Evolutionary conservation across 2,888 invertebrate species (phyloP).

Genomic region (Rhyacophila evoluta): DNA sequence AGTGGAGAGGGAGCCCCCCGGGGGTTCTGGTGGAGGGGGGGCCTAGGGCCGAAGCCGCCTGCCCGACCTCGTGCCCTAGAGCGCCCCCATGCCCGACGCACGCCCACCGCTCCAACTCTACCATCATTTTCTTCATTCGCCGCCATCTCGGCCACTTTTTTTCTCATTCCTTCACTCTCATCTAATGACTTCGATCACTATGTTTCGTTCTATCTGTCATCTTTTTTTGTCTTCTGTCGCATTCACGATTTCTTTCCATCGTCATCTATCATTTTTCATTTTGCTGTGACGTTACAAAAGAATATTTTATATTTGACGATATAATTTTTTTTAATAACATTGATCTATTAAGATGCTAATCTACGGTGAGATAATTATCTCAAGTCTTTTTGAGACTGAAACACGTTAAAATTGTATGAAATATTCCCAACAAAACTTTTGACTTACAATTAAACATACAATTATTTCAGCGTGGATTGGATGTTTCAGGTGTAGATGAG

Average conservation of each 20-base stretch:
- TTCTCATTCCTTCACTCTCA: slow-evolving; percentile 13
- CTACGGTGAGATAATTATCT: too few species aligned
- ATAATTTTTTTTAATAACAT: neutral
- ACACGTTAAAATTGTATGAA: too few species aligned
- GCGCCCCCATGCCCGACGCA: slow-evolving; percentile 59
- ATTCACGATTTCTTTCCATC: too few species aligned
- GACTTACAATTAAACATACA: too few species aligned
- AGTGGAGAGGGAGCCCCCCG: slow-evolving; percentile 70
- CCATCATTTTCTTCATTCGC: neutral
- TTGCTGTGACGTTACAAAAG: too few species aligned
- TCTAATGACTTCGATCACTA: neutral
- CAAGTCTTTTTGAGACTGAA: too few species aligned
- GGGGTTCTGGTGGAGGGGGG: slow-evolving; percentile 57
- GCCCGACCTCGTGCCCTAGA: slow-evolving; percentile 73
- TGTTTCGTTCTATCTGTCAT: neutral
- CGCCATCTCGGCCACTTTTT: slow-evolving; percentile 17
- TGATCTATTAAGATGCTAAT: too few species aligned
- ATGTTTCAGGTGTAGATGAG: too few species aligned
- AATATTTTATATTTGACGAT: neutral
- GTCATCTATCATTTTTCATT: too few species aligned
- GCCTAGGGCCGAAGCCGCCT: slow-evolving; percentile 72
- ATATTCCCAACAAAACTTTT: too few species aligned
- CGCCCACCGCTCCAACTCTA: slow-evolving; percentile 30
- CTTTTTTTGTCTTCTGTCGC: neutral
- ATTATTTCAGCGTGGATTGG: too few species aligned